Evolutionary conservation across 2,113 vertebrate species (phyloP).

Genomic region (Ibidorhyncha struthersii): DNA sequence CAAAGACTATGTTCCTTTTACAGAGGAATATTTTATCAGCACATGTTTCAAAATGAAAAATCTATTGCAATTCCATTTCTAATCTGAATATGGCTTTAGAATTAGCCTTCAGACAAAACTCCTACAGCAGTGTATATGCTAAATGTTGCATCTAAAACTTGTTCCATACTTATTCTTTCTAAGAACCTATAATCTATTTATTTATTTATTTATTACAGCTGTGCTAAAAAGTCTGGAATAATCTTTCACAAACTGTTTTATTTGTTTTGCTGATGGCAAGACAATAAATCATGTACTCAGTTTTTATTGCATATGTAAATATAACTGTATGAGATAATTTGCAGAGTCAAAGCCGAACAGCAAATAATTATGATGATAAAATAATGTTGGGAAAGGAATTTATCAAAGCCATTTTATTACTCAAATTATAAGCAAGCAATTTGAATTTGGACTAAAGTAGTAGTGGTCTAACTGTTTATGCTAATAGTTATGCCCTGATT

Average conservation of each 20-base stretch:
- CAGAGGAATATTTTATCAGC: not conserved
- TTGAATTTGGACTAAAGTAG: not conserved
- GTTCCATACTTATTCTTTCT: not conserved
- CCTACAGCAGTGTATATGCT: not conserved
- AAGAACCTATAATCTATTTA: not conserved
- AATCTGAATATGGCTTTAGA: not conserved
- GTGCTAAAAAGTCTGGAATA: not conserved
- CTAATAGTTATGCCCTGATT: not conserved
- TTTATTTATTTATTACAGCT: not conserved
- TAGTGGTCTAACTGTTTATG: not conserved
- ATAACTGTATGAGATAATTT: slow-evolving; percentile 14
- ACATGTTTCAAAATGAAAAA: not conserved
- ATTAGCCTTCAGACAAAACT: not conserved
- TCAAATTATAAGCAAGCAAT: slow-evolving; percentile 6
- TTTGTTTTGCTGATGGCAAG: slow-evolving; percentile 16
- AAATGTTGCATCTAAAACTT: not conserved
- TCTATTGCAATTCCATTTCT: not conserved
- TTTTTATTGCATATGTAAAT: slow-evolving; percentile 58
- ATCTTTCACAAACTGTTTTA: not conserved
- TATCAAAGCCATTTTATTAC: slow-evolving; percentile 5
- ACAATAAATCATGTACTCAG: slow-evolving; percentile 10
- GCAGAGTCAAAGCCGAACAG: not conserved
- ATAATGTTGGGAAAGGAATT: slow-evolving; percentile 18
- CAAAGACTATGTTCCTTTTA: not conserved
- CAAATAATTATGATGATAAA: slow-evolving; percentile 49